Percentiles rank a stretch among this genome's conserved stretches.
Evolutionary conservation across 1,140 invertebrate species (phyloP).

Genomic region (Manduca sexta): DNA sequence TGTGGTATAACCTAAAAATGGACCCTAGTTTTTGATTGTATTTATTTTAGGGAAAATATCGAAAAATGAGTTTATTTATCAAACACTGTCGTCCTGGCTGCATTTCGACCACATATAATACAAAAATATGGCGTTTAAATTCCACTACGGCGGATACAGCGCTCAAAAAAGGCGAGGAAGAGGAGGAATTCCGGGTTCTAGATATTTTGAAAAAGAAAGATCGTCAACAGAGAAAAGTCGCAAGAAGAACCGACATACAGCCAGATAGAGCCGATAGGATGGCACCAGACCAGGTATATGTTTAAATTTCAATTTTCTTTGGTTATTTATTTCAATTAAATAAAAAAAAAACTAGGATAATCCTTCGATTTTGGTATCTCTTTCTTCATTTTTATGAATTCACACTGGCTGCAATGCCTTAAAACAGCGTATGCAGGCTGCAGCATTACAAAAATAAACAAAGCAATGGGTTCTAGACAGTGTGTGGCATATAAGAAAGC

Average conservation of each 20-base stretch:
- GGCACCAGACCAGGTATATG: constrained; percentile 51
- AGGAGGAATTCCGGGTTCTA: constrained; percentile 65
- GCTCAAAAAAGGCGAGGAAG: constrained; percentile 39
- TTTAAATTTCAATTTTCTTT: background rate
- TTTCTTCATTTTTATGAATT: too few species aligned
- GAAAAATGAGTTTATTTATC: constrained; percentile 54
- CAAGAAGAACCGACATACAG: constrained; percentile 39
- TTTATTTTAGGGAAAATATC: constrained; percentile 17
- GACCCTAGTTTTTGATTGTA: constrained; percentile 6
- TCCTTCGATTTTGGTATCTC: too few species aligned
- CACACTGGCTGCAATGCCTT: too few species aligned
- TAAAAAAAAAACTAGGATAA: too few species aligned
- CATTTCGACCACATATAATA: constrained; percentile 29
- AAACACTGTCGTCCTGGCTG: constrained; percentile 34
- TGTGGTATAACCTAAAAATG: constrained; percentile 45
- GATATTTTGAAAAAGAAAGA: constrained; percentile 60
- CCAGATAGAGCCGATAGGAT: constrained; percentile 62
- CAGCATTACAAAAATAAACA: too few species aligned
- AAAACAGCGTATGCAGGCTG: too few species aligned
- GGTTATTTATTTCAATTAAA: too few species aligned
- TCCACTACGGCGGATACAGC: constrained; percentile 42
- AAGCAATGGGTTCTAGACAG: too few species aligned
- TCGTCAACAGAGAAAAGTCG: constrained; percentile 31
- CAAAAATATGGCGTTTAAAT: constrained; percentile 50
- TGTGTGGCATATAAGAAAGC: too few species aligned